Evolutionary conservation across 1,140 invertebrate species (phyloP), one percentile per base, ranked within the genome.

Genomic region (Glomeris maerens): DNA sequence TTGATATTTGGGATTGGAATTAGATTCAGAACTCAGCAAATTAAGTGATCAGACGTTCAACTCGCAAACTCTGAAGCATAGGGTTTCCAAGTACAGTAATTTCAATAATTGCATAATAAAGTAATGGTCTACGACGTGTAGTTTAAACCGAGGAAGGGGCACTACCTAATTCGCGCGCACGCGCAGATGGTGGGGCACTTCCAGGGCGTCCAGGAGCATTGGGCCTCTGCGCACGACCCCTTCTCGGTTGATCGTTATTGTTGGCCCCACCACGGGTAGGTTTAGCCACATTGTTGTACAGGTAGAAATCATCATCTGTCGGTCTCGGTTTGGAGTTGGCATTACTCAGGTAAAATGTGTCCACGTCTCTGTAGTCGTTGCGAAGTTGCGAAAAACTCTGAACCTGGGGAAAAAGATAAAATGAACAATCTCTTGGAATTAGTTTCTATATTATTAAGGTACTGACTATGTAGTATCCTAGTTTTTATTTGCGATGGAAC

Each of bases 331-430:
- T 40, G 38, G 28, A 17, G 40, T 5, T 21, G 4, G 40, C 4
- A 42, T 5, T 52, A 13, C 80, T 81, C 58, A 91, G 67, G 63
- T 89, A 90, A 67, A 93, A 93, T 10, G 85, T 89, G 62, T 90
- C 85, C 29, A 89, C 81, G 57, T 89, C 84, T 1, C 84, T 82
- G 60, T 90, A 89, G 60, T 93, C 88, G 60, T 90, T 87, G 36
- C 87, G 77, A 28, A 94, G 65, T 57, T 93, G 88, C 0, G 86
- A 91, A 65, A 91, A 92, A 66, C 88, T 92, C 52, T 86, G 74
- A 2, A 94, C 81, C 82, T 85, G 59, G 7, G 52, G 46, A 29
- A 51, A 44, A 25, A 44, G 52, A 49, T 10, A n/a, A 25, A 13
- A 50, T 25, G 44, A 49, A 27, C 4, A 46, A 10, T 36, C 10